phyloP scores from a whole-genome alignment of 2,888 invertebrate genomes.

The Callimorpha dominula region DNA sequence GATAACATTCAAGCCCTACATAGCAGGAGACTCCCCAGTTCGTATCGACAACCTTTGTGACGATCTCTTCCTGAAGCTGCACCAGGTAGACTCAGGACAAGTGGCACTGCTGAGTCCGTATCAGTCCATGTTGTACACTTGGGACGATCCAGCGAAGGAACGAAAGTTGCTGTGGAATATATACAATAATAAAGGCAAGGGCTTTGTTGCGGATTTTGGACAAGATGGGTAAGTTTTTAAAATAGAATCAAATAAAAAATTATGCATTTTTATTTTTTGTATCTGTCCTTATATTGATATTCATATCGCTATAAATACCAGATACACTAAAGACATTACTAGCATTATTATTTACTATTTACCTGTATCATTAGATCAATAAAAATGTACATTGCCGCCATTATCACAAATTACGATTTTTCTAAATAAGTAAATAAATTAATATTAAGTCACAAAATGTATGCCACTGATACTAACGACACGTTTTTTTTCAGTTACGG shows the following conservation, averaged over 20 bases:
- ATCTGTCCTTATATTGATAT: no score
- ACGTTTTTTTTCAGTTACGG: constrained; percentile 81
- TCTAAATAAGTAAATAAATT: no score
- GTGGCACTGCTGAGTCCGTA: constrained; percentile 92
- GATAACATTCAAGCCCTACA: constrained; percentile 91
- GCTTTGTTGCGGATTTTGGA: constrained; percentile 90
- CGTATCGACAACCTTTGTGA: constrained; percentile 94
- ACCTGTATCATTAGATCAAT: no score
- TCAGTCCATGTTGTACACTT: constrained; percentile 92
- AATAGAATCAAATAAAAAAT: no score
- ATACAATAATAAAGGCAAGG: constrained; percentile 92
- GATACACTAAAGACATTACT: no score
- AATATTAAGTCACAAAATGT: no score
- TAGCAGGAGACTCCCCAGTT: constrained; percentile 92
- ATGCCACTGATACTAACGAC: not conserved
- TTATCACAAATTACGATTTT: no score
- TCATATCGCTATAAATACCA: no score
- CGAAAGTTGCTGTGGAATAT: constrained; percentile 93
- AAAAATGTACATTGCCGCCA: no score
- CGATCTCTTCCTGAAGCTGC: constrained; percentile 92
- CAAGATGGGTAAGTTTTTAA: constrained; percentile 86
- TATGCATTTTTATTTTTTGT: no score
- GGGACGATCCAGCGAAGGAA: constrained; percentile 93
- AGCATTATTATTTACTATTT: no score
- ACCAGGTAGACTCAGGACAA: constrained; percentile 86